Evolutionary conservation across 2,888 invertebrate genomes (phyloP).

Genomic region (Gandaritis pyraliata): DNA sequence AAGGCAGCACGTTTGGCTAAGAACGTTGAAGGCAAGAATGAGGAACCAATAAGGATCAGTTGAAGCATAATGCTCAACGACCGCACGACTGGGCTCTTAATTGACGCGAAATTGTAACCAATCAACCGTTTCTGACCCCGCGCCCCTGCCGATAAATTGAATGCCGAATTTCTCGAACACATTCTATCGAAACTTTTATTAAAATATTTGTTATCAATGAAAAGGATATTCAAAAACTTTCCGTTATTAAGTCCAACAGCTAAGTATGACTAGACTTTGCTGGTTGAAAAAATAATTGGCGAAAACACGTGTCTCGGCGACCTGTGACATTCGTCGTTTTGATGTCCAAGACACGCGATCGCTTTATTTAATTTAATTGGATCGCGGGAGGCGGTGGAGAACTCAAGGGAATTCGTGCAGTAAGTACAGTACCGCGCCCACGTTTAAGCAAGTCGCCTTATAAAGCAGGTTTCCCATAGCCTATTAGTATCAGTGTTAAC

Average conservation of each 20-base stretch:
- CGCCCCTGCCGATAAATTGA: conserved; percentile 55
- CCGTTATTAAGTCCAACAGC: conserved; percentile 20
- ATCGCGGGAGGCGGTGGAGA: conserved; percentile 52
- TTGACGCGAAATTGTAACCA: conserved; percentile 81
- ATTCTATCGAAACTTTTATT: conserved; percentile 8
- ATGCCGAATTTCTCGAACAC: conserved; percentile 46
- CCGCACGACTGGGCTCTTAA: conserved; percentile 61
- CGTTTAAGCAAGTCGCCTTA: conserved; percentile 46
- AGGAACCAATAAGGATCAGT: conserved; percentile 79
- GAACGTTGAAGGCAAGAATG: conserved; percentile 59
- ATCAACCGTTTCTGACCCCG: conserved; percentile 66
- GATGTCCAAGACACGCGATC: conserved; percentile 59
- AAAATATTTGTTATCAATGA: conserved; percentile 15
- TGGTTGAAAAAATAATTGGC: conserved; percentile 40
- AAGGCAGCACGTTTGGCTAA: conserved; percentile 42
- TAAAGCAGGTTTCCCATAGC: conserved; percentile 1
- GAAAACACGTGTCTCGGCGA: conserved; percentile 48
- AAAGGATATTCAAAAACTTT: conserved; percentile 17
- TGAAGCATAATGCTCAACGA: conserved; percentile 63
- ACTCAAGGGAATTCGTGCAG: conserved; percentile 53
- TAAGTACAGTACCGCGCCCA: conserved; percentile 56
- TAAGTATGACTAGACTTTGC: conserved; percentile 29
- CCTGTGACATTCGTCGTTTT: conserved; percentile 46
- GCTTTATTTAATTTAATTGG: conserved; percentile 67
- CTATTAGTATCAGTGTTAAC: neutral